Evolutionary conservation across 1,140 invertebrate species (phyloP).

Genomic region (Stratiolaelaps scimitus): DNA sequence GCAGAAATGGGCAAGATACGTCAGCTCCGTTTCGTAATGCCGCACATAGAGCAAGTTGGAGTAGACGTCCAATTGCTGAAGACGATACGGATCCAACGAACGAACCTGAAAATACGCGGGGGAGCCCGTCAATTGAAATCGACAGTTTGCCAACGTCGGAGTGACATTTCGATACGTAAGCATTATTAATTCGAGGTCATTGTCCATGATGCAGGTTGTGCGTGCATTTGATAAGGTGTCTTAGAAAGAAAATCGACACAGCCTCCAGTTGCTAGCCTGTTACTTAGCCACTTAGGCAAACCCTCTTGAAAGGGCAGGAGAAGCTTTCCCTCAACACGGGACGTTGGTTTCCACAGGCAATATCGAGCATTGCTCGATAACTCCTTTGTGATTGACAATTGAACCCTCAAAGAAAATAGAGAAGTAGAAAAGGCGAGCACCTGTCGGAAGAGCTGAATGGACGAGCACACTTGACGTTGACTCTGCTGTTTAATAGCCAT

Average conservation of each 20-base stretch:
- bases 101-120: conserved; percentile 70
- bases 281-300: too few species aligned
- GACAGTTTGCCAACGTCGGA: conserved; percentile 68
- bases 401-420: neutral
- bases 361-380: too few species aligned
- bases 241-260: neutral
- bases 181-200: too few species aligned
- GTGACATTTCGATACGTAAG: conserved; percentile 37
- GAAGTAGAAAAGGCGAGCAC: neutral
- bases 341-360: too few species aligned
- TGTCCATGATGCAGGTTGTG: too few species aligned
- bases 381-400: neutral
- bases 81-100: conserved; percentile 71
- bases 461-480: neutral
- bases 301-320: too few species aligned
- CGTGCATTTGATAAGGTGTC: too few species aligned
- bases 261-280: too few species aligned
- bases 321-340: too few species aligned
- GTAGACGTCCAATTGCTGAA: conserved; percentile 91
- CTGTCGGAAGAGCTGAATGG: conserved; percentile 3
- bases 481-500: conserved; percentile 73
- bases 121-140: conserved; percentile 38
- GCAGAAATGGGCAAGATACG: conserved; percentile 79
- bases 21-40: conserved; percentile 69
- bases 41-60: conserved; percentile 90